These are phyloP conservation scores for Himalopsyche kuldschensis DNA, from an alignment of 2,888 invertebrate species.

Conservation along the genomic window DNA sequence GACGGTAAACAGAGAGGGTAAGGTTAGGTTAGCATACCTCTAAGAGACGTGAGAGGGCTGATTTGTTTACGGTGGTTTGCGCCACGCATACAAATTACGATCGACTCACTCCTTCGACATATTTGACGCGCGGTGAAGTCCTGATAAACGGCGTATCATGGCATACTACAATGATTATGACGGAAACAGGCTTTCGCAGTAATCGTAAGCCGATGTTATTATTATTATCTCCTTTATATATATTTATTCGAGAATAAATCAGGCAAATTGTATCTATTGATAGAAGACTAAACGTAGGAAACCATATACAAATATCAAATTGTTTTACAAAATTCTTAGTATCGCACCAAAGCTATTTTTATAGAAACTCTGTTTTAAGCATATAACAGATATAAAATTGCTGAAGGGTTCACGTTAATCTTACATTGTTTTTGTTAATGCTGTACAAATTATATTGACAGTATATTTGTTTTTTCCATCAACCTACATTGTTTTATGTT, in stretches of 20 bases:
- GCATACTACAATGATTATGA: not conserved
- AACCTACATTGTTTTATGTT: too few relatives aligned
- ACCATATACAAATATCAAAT: too few relatives aligned
- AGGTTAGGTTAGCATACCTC: conserved; percentile 2
- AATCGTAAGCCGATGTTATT: not conserved
- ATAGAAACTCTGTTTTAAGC: too few relatives aligned
- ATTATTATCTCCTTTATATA: not conserved
- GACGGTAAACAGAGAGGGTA: conserved; percentile 12
- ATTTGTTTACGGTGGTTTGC: conserved; percentile 12
- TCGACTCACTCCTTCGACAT: not conserved
- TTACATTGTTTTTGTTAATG: too few relatives aligned
- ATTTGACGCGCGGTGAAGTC: not conserved
- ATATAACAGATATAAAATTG: too few relatives aligned
- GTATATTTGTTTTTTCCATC: too few relatives aligned
- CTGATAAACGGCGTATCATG: not conserved
- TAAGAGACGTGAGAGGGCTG: conserved; percentile 6
- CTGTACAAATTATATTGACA: too few relatives aligned
- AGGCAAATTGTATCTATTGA: not conserved
- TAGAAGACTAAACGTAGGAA: too few relatives aligned
- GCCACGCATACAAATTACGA: conserved; percentile 12
- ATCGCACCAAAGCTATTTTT: too few relatives aligned
- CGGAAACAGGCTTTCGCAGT: not conserved
- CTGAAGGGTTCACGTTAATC: too few relatives aligned
- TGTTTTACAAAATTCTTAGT: too few relatives aligned
- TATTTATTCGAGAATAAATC: not conserved